Evolutionary conservation across 2,113 vertebrate genomes (phyloP), one percentile per base, ranked within the genome.

Genomic region (Bucco capensis): DNA sequence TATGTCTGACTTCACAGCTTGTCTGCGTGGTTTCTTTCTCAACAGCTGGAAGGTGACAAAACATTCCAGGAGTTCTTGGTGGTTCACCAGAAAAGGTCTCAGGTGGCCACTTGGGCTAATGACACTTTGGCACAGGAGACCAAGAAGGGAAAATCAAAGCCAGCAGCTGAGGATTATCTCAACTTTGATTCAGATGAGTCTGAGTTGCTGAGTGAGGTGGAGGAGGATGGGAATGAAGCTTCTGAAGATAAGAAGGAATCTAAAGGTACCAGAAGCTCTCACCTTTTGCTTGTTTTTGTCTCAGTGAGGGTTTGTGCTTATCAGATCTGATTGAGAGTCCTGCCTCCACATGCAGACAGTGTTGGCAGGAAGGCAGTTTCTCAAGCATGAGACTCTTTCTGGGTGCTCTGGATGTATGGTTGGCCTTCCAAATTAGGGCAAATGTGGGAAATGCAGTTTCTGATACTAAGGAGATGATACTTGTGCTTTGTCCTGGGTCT

Each of bases 21-120:
- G 3, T 42, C 5, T 91, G 30, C 19, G 64, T 49, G 12, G 0
- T 35, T 82, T 82, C 1, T 33, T 40, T 30, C 21, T 33, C 31
- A 24, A 60, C 96, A 99, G 99, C 97, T 99, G 86, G 96, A 98
- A 90, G 95, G 97, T 46, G 98, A 99, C 25, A 46, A 97, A 9
- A 96, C 93, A 8, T 99, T 99, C 95, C 98, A 97, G 96, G 99
- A 99, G 97, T 99, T 99, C 93, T 88, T 99, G 77, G 97, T 97
- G 6, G 98, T 98, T 35, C 99, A 99, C 95, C 98, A 98, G 97
- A 99, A 98, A 69, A 96, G 99, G 33, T 96, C 96, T 14, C 98
- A 98, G 89, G 98, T 90, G 12, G 98, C 98, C 53, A 99, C 98
- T 0, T 99, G 99, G 99, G 97, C 98, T 1, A 99, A 99, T 1